These are phyloP conservation scores for Neopelma chrysocephalum DNA, from an alignment of 2,797 vertebrate genomes.

Conservation along the genomic window DNA sequence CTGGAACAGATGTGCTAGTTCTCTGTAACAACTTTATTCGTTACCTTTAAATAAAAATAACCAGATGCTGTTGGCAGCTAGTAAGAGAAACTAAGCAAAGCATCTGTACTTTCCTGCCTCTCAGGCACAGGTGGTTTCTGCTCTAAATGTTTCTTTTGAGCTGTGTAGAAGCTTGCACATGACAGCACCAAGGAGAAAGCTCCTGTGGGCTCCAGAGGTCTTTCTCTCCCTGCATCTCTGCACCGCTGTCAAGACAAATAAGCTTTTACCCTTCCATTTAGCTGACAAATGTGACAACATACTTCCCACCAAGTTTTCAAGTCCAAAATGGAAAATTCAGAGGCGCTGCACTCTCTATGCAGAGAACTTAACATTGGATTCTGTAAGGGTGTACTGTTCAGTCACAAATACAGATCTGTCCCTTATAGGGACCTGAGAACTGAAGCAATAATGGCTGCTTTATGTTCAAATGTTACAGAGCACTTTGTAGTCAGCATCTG, in stretches of 20 bases:
- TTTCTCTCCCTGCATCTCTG: background rate
- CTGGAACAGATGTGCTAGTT: background rate
- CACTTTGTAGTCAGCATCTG: background rate
- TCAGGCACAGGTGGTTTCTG: background rate
- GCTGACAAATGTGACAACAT: background rate
- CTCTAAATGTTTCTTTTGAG: background rate
- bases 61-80: conserved; percentile 2
- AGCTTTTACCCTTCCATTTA: background rate
- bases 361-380: background rate
- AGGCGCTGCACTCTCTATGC: background rate
- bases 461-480: background rate
- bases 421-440: background rate
- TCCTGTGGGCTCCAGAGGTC: background rate
- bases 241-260: background rate
- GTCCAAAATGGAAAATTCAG: background rate
- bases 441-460: background rate
- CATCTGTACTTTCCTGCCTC: background rate
- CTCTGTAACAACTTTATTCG: background rate
- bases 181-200: background rate
- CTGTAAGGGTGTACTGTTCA: background rate
- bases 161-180: background rate
- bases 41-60: conserved; percentile 2
- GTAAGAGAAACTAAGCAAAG: conserved; percentile 6
- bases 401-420: background rate
- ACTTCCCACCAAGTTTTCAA: background rate